phyloP scores from a whole-genome alignment of 1,140 invertebrate genomes.

The Mesaphorura yosii region DNA sequence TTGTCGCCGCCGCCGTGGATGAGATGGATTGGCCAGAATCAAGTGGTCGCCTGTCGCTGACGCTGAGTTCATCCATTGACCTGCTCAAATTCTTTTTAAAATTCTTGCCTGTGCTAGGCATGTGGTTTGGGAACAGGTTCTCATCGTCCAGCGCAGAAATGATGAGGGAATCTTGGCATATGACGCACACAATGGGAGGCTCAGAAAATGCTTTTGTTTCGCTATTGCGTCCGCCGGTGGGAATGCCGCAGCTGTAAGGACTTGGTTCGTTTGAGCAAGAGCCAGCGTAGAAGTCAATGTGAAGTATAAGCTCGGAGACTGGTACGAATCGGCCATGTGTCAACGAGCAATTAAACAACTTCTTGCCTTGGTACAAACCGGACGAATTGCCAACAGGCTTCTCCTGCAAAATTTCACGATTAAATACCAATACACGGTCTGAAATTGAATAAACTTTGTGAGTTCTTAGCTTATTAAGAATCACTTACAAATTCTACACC shows the following conservation, averaged over 20 bases:
- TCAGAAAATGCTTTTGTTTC: too few species aligned
- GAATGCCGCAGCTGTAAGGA: neutral
- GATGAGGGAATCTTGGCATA: too few species aligned
- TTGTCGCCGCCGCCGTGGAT: too few species aligned
- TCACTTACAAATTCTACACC: conserved; percentile 11
- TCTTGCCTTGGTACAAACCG: neutral
- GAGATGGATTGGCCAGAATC: too few species aligned
- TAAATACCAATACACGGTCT: neutral
- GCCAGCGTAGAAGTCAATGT: neutral
- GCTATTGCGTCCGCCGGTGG: neutral
- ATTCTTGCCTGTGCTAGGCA: too few species aligned
- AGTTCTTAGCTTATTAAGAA: neutral
- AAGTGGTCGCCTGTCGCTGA: too few species aligned
- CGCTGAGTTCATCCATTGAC: too few species aligned
- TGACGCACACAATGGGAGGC: too few species aligned
- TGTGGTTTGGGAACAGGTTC: too few species aligned
- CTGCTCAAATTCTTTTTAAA: neutral
- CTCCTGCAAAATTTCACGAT: neutral
- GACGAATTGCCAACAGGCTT: conserved; percentile 4
- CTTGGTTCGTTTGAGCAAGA: neutral
- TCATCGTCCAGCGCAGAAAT: too few species aligned
- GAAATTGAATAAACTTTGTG: neutral
- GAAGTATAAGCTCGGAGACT: neutral
- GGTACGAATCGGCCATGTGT: conserved; percentile 4
- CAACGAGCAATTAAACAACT: neutral